Percentiles rank a stretch among this genome's conserved stretches.
phyloP scores from a whole-genome alignment of 2,888 invertebrate genomes.

The Schizotus pectinicornis region DNA sequence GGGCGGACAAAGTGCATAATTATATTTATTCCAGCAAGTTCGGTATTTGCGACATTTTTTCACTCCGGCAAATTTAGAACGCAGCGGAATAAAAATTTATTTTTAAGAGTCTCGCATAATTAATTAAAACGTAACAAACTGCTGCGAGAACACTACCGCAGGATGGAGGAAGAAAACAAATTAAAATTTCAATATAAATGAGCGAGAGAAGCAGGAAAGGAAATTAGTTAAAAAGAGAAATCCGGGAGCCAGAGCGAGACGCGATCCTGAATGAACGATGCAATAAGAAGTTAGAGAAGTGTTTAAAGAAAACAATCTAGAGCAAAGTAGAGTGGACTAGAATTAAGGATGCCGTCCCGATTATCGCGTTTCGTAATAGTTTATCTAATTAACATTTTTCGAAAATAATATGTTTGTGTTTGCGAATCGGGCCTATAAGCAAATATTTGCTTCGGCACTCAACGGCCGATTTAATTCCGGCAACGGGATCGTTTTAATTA shows the following conservation, averaged over 20 bases:
- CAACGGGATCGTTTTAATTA: constrained; percentile 10
- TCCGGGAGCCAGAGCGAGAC: constrained; percentile 7
- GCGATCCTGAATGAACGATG: constrained; percentile 24
- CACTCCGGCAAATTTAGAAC: background rate
- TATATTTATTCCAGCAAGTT: constrained; percentile 8
- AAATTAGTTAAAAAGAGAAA: constrained; percentile 40
- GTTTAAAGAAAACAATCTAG: constrained; percentile 51
- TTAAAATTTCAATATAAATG: constrained; percentile 47
- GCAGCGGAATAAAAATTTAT: constrained; percentile 39
- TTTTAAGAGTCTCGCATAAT: constrained; percentile 45
- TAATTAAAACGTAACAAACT: constrained; percentile 52
- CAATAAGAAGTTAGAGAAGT: constrained; percentile 47
- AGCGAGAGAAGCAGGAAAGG: constrained; percentile 38
- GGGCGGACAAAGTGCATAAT: constrained; percentile 1
- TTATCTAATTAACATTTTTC: constrained; percentile 43
- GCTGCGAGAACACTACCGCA: constrained; percentile 39
- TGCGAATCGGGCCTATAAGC: background rate
- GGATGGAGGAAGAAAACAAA: constrained; percentile 42
- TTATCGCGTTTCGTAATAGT: constrained; percentile 37
- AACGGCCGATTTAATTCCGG: constrained; percentile 2
- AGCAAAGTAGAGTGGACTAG: constrained; percentile 42
- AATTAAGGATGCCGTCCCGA: constrained; percentile 43
- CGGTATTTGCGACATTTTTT: constrained; percentile 18
- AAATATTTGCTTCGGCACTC: background rate
- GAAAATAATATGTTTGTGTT: constrained; percentile 30